Evolutionary conservation across 1,140 invertebrate species (phyloP).

Genomic region (Eupristina koningsbergeri): DNA sequence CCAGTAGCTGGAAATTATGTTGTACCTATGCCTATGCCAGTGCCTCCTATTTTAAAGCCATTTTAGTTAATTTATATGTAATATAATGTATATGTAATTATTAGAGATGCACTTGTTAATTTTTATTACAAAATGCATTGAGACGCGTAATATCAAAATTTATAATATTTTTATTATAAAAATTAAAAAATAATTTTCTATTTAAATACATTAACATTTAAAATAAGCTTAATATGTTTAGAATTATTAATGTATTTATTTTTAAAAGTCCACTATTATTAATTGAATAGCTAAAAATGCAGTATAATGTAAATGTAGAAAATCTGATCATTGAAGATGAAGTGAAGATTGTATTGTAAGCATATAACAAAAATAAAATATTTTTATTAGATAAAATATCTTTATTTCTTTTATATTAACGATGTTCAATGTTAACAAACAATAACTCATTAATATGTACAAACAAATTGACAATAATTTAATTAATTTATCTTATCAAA

Average conservation of each 20-base stretch:
- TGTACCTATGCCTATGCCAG: conserved; percentile 76
- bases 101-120: background rate
- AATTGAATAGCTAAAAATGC: background rate
- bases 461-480: too few species aligned
- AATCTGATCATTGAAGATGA: too few species aligned
- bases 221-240: background rate
- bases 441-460: too few species aligned
- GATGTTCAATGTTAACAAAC: background rate
- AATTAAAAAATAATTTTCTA: background rate
- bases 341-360: too few species aligned
- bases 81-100: background rate
- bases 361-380: too few species aligned
- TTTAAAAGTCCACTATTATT: background rate
- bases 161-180: conserved; percentile 2
- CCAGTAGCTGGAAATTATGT: conserved; percentile 64
- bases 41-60: conserved; percentile 59
- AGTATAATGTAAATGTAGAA: too few species aligned
- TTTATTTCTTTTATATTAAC: background rate
- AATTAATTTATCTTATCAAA: too few species aligned
- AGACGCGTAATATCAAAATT: background rate
- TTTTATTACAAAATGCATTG: background rate
- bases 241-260: background rate
- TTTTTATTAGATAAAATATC: background rate
- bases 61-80: conserved; percentile 54
- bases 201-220: background rate